Conservation (phyloP, 2,797 vertebrate species). For the Myripristis murdjan region DNA sequence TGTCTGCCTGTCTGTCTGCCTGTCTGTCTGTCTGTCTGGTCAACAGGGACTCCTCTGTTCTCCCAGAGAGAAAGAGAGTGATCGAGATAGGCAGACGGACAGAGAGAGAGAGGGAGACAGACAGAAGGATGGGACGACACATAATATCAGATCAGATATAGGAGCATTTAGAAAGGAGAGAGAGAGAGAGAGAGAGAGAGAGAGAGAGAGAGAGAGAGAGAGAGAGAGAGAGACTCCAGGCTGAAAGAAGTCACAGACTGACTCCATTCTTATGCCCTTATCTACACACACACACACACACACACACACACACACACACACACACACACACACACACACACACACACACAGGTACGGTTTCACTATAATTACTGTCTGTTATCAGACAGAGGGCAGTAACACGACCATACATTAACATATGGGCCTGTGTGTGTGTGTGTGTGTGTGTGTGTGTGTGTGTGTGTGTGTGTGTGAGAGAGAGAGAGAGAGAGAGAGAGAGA, state of each 20-base stretch:
- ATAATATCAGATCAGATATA: constrained; percentile 75
- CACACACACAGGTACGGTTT: constrained; percentile 61
- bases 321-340: too few relatives aligned
- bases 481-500: neutral
- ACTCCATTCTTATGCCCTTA: constrained; percentile 69
- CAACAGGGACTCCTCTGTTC: constrained; percentile 89
- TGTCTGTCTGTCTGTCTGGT: too few relatives aligned
- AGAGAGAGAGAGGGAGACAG: too few relatives aligned
- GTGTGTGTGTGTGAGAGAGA: constrained; percentile 28
- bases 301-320: constrained; percentile 32
- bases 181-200: constrained; percentile 46
- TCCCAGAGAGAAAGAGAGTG: constrained; percentile 53
- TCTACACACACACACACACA: constrained; percentile 46
- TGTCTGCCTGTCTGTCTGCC: too few relatives aligned
- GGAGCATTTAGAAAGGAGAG: constrained; percentile 27
- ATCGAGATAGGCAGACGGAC: too few relatives aligned
- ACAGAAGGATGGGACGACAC: constrained; percentile 67
- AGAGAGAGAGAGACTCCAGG: constrained; percentile 64
- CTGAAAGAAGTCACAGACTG: constrained; percentile 69
- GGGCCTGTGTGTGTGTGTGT: constrained; percentile 8
- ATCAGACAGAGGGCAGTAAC: constrained; percentile 55
- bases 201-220: constrained; percentile 67
- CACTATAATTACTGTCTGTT: constrained; percentile 67
- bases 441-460: constrained; percentile 15
- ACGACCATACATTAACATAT: constrained; percentile 63